Evolutionary conservation across 2,888 invertebrate species (phyloP), one percentile per base, ranked within the genome.

Genomic region (Melanotus villosus): DNA sequence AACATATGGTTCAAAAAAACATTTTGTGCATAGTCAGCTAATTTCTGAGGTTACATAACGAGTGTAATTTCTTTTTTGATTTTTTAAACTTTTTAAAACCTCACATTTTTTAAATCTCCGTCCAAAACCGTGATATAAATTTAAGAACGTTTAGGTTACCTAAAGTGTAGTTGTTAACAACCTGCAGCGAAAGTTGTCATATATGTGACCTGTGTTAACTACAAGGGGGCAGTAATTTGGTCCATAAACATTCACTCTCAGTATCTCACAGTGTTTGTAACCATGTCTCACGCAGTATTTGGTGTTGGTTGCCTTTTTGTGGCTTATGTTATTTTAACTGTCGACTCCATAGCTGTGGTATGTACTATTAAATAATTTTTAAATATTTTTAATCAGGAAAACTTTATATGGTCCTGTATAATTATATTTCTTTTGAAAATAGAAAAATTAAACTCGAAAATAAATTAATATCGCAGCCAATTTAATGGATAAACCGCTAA

Each of bases 271-370:
- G 41, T 36, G 34, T 32, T 19, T 50, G 65, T 36, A 47, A 65
- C 47, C 32, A 65, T 65, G 65, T 32, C 54, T 60, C 60, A 26
- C 38, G 60, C 60, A 26, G 38, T 43, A 54, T 38, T 47, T 26
- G 26, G 43, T 43, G 56, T 57, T 12, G 14, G 32, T 65, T 57
- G 18, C 19, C 26, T 65, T 26, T 45, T 65, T 16, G 26, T 34
- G 34, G 30, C 34, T 57, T 56, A 26, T 16, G 23, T 66, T 26
- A 9, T 66, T 14, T 14, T 66, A 38, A 21, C 38, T 19, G 45
- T 30, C 34, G 41, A 54, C 38, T 59, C 60, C 34, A 60, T 71
- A n/a, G 60, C 59, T 36, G 57, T 68, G 30, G 71, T 71, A 63
- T 60, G 71, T 69, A 66, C n/a, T 6, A 26, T 26, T 26, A 3